Percentiles rank a stretch among this genome's conserved stretches.
Conservation (phyloP, 2,888 invertebrate genomes). For the Nemurella pictetii region DNA sequence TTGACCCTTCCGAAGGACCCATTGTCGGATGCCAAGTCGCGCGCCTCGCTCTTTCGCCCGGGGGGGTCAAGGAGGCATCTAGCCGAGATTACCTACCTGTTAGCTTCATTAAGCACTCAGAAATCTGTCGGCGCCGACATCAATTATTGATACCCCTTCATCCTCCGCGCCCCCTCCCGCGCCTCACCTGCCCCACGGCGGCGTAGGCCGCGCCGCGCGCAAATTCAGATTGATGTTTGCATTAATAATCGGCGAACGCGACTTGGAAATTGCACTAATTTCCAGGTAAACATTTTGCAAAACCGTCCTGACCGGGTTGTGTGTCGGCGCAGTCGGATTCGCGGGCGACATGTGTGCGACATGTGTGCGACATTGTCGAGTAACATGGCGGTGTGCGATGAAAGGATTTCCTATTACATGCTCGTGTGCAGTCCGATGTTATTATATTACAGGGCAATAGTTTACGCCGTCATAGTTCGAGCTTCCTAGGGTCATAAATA, state of each 20-base stretch:
- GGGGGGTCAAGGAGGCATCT: background rate
- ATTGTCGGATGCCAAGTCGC: background rate
- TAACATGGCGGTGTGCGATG: background rate
- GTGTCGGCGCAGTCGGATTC: background rate
- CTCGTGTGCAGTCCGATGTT: background rate
- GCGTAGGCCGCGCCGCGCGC: background rate
- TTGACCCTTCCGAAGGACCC: background rate
- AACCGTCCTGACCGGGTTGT: background rate
- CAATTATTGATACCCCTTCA: background rate
- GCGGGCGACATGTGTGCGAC: background rate
- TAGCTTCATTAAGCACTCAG: background rate
- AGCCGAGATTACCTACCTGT: background rate
- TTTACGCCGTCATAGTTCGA: background rate
- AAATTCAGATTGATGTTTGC: background rate
- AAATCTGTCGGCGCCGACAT: background rate
- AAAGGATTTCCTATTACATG: background rate
- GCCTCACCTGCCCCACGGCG: background rate
- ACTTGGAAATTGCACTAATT: background rate
- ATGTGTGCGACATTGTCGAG: background rate
- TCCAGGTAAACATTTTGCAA: background rate
- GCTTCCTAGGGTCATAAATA: conserved; percentile 8
- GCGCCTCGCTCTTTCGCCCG: background rate
- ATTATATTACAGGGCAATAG: background rate
- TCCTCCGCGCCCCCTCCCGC: background rate
- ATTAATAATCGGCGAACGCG: background rate